These are phyloP conservation scores for Gobiocypris rarus DNA, from an alignment of 2,113 vertebrate species.

Conservation along the genomic window DNA sequence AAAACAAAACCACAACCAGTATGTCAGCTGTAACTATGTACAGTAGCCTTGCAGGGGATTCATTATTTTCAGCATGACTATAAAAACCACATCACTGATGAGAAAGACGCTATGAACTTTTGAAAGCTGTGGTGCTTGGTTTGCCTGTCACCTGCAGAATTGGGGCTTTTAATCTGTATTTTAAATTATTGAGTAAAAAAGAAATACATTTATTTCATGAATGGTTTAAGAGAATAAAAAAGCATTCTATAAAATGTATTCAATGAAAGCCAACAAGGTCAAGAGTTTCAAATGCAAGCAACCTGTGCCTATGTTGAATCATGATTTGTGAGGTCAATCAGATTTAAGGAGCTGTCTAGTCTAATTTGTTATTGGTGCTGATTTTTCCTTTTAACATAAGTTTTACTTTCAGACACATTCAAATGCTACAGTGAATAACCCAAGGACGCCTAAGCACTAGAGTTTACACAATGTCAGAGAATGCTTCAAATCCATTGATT, in stretches of 20 bases:
- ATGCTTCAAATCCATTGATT: not conserved
- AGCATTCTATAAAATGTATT: not conserved
- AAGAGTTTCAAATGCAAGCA: slow-evolving; percentile 7
- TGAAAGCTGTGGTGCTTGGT: not conserved
- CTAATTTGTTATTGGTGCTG: not conserved
- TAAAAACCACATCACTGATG: slow-evolving; percentile 21
- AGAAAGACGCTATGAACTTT: not conserved
- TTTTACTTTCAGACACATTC: not conserved
- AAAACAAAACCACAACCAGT: not conserved
- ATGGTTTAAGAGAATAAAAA: not conserved
- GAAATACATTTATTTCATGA: not conserved
- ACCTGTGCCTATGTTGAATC: not conserved
- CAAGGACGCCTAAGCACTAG: not conserved
- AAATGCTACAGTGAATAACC: not conserved
- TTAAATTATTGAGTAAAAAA: not conserved
- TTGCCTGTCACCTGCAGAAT: not conserved
- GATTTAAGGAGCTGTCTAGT: not conserved
- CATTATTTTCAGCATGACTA: not conserved
- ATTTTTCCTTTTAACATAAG: not conserved
- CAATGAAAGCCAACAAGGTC: slow-evolving; percentile 13
- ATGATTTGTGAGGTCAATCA: not conserved
- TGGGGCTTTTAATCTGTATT: not conserved
- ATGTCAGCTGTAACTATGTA: not conserved
- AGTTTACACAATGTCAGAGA: not conserved
- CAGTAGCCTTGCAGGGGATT: slow-evolving; percentile 3